Conservation (phyloP, 2,113 vertebrate genomes). For the Dunckerocampus dactyliophorus region DNA sequence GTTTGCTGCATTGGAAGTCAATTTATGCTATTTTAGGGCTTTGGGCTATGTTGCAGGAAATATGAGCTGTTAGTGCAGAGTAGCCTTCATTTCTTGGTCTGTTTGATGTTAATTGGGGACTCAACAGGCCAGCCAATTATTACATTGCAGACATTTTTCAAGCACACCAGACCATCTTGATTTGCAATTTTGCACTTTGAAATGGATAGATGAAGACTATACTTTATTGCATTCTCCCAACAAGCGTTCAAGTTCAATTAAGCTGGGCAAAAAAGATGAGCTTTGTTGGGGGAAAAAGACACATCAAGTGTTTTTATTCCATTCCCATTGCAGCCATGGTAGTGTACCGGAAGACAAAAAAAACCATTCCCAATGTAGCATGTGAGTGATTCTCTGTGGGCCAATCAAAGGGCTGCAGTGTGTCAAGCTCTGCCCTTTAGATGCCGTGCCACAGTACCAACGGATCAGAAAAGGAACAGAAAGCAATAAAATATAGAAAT, state of each 20-base stretch:
- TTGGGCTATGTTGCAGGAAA: conserved; percentile 2
- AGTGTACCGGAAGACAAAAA: too few species aligned
- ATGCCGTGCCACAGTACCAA: not conserved
- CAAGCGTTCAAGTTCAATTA: not conserved
- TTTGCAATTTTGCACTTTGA: not conserved
- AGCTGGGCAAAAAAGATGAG: not conserved
- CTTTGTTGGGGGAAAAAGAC: not conserved
- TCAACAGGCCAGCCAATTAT: not conserved
- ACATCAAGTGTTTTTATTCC: not conserved
- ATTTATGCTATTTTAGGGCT: conserved; percentile 30
- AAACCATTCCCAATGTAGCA: too few species aligned
- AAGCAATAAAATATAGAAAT: not conserved
- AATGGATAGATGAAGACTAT: not conserved
- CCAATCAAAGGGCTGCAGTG: too few species aligned
- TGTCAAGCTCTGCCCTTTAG: too few species aligned
- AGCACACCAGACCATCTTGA: not conserved
- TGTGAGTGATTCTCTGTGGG: too few species aligned
- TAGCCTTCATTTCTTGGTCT: not conserved
- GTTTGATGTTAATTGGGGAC: conserved; percentile 11
- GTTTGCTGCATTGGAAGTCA: conserved; percentile 27
- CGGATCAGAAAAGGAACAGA: not conserved
- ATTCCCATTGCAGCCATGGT: not conserved
- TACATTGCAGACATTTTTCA: conserved; percentile 2
- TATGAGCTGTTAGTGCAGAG: conserved; percentile 3
- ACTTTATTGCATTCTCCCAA: not conserved